Evolutionary conservation across 2,888 invertebrate genomes (phyloP).

Genomic region (Chrysina gloriosa): DNA sequence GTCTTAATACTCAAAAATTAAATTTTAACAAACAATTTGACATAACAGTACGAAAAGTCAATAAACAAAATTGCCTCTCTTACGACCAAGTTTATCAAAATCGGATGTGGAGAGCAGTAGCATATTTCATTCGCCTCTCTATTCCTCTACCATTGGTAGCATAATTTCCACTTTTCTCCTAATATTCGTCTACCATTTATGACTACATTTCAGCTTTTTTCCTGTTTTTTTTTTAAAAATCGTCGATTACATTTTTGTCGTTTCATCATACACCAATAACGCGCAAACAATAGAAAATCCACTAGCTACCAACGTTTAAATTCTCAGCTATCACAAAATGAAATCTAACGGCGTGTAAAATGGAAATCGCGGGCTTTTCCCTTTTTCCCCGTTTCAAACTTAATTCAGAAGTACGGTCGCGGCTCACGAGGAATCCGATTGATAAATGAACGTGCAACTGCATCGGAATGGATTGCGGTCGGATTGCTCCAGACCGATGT

Average conservation of each 20-base stretch:
- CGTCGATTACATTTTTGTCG: no score
- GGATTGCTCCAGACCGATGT: constrained; percentile 43
- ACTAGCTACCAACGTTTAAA: background rate
- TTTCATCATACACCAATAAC: background rate
- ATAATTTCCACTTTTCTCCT: no score
- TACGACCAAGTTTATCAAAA: no score
- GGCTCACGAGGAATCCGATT: constrained; percentile 18
- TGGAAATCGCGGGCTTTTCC: constrained; percentile 5
- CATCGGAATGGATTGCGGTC: constrained; percentile 40
- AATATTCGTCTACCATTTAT: no score
- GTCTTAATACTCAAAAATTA: no score
- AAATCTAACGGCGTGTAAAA: constrained; percentile 20
- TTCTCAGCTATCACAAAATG: background rate
- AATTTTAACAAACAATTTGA: no score
- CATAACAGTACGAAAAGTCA: no score
- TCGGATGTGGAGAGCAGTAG: no score
- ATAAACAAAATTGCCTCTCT: no score
- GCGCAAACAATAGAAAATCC: constrained; percentile 7
- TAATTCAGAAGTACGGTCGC: constrained; percentile 3
- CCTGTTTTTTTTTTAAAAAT: background rate
- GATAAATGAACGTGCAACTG: constrained; percentile 47
- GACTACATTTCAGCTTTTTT: background rate
- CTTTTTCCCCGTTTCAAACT: background rate
- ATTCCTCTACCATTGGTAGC: no score
- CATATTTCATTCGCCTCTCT: no score